Base-by-base conservation (phyloP, 2,888 invertebrate species). In the Acutogordius australiensis region DNA sequence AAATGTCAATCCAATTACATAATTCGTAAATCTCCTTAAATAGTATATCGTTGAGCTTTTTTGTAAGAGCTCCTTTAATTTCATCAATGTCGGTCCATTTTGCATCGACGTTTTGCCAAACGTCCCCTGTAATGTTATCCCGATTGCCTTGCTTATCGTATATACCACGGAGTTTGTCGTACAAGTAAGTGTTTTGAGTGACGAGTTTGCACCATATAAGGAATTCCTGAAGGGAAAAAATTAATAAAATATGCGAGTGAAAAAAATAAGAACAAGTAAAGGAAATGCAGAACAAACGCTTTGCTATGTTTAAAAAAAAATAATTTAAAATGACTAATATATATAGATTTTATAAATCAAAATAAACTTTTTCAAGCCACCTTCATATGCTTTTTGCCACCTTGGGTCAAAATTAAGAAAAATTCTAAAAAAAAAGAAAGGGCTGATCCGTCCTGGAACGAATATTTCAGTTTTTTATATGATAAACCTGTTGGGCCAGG, bases 11-110 rank as follows among this genome's bases (percentile, higher is more conserved):
- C 8, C 44, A 37, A 8, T 51, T n/a, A 51, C 51, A 51, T 51
- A 51, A 21, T n/a, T 51, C n/a, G 51, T 51, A 51, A 21, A 51
- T 51, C 8, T 51, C n/a, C 13, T 51, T 51, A 51, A 51, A 51
- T 23, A 51, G 23, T 4, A 51, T 23, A 4, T 51, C 51, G 51
- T 51, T 51, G 4, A 51, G 26, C 26, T 51, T 23, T 51, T 8
- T 23, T 4, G 51, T 21, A 4, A 8, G 4, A 13, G 8, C 23
- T n/a, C 4, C 23, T 26, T 51, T 51, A 51, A 51, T 51, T 8
- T 51, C n/a, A 26, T 51, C 51, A 13, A 51, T 4, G 4, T 26
- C 4, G 4, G 23, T 51, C 51, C 51, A 51, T n/a, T 8, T 4
- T 51, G 8, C 23, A n/a, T 51, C 51, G 8, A 51, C 4, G 26